A percentile compares a stretch with the other conserved stretches of the same genome.
Conservation (phyloP, 2,888 invertebrate genomes). For the Sussaba pulchella region DNA sequence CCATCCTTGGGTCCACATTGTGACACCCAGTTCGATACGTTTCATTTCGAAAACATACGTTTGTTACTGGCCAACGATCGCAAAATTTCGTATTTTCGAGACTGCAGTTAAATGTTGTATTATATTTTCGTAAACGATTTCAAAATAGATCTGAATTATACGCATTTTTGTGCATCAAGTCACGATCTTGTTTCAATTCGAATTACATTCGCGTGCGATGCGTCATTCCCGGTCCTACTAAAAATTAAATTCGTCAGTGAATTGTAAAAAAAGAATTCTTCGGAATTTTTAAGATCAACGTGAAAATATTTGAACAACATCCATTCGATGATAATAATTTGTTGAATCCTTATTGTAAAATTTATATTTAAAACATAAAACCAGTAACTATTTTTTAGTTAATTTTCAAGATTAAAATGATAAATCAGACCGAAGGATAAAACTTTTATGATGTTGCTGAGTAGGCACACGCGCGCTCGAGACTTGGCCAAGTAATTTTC, state of each 20-base stretch:
- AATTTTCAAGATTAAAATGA: not conserved
- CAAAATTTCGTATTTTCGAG: too few relatives aligned
- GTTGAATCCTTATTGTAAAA: too few relatives aligned
- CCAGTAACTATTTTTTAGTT: not conserved
- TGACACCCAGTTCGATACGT: not conserved
- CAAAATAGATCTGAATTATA: too few relatives aligned
- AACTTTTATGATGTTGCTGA: not conserved
- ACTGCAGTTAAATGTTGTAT: too few relatives aligned
- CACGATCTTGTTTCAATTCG: constrained; percentile 29
- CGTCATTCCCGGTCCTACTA: not conserved
- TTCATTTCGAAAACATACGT: constrained; percentile 32
- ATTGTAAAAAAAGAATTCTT: not conserved
- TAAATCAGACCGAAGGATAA: not conserved
- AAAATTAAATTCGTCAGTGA: not conserved
- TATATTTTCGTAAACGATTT: too few relatives aligned
- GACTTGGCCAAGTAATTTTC: constrained; percentile 11
- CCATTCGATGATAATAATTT: too few relatives aligned
- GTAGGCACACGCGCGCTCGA: not conserved
- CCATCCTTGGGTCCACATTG: not conserved
- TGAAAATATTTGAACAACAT: not conserved
- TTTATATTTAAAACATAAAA: not conserved
- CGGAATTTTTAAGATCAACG: not conserved
- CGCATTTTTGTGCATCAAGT: constrained; percentile 28
- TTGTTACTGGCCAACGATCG: too few relatives aligned
- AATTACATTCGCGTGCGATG: not conserved